Evolutionary conservation across 2,113 vertebrate species (phyloP).

Genomic region (Turdus rufiventris): DNA sequence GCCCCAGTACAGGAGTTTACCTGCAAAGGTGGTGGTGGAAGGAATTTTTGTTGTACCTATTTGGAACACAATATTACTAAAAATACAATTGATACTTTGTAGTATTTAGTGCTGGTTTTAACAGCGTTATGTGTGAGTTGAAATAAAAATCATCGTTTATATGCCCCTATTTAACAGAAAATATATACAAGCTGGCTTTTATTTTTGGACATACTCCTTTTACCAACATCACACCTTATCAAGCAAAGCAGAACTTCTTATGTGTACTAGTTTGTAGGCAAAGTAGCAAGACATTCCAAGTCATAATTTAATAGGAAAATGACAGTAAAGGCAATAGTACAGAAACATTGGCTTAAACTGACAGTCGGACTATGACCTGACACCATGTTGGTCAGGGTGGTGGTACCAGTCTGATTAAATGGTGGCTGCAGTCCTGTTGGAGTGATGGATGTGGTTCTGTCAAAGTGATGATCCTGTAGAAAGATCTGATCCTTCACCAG

Average conservation of each 20-base stretch:
- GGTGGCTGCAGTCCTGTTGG: not conserved
- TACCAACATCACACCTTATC: not conserved
- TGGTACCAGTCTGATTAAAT: not conserved
- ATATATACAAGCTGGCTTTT: not conserved
- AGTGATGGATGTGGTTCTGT: not conserved
- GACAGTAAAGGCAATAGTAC: not conserved
- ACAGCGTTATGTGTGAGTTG: not conserved
- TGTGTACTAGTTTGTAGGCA: not conserved
- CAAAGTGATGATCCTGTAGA: not conserved
- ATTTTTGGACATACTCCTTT: not conserved
- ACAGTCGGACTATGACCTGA: not conserved
- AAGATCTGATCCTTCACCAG: not conserved
- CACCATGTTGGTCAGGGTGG: too few relatives aligned
- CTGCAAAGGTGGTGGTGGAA: not conserved
- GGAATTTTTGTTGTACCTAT: not conserved
- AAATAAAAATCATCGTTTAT: not conserved
- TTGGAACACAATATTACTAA: not conserved
- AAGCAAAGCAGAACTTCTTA: not conserved
- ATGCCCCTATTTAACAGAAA: not conserved
- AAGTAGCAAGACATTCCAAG: not conserved
- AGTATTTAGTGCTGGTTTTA: not conserved
- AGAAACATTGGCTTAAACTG: not conserved
- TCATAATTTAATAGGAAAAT: not conserved
- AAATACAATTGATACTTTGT: not conserved
- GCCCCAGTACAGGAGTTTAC: conserved; percentile 8